Evolutionary conservation across 2,888 invertebrate species (phyloP).

Genomic region (Amblyteles armatorius): DNA sequence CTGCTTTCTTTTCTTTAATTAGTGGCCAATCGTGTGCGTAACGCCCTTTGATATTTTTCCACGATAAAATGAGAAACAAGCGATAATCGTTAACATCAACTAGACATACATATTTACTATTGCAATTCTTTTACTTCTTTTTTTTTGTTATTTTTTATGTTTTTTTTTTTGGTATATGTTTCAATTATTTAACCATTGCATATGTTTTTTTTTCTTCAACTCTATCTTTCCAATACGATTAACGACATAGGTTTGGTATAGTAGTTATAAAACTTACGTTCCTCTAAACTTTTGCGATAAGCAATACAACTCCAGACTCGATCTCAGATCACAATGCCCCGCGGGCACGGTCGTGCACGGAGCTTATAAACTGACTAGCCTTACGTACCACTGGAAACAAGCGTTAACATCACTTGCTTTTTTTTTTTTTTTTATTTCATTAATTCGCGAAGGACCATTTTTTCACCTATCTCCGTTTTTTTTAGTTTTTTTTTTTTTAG

Average conservation of each 20-base stretch:
- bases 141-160: slow-evolving; percentile 39
- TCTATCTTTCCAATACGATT: slow-evolving; percentile 41
- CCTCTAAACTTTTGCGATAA: slow-evolving; percentile 49
- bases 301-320: slow-evolving; percentile 56
- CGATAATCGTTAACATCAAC: slow-evolving; percentile 63
- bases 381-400: slow-evolving; percentile 78
- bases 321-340: slow-evolving; percentile 27
- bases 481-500: slow-evolving; percentile 17
- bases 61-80: slow-evolving; percentile 62
- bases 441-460: slow-evolving; percentile 44
- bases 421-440: not conserved
- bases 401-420: slow-evolving; percentile 25
- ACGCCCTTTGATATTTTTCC: slow-evolving; percentile 43
- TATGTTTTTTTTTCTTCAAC: slow-evolving; percentile 45
- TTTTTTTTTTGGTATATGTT: slow-evolving; percentile 67
- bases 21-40: slow-evolving; percentile 46
- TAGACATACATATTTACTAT: slow-evolving; percentile 65
- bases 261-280: slow-evolving; percentile 67
- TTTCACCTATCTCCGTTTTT: not conserved
- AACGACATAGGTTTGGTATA: slow-evolving; percentile 67
- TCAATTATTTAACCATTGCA: slow-evolving; percentile 61
- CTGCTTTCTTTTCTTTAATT: not conserved
- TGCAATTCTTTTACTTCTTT: slow-evolving; percentile 56
- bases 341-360: slow-evolving; percentile 8
- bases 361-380: slow-evolving; percentile 78